A percentile compares a stretch with the other conserved stretches of the same genome.
Conservation (phyloP, 2,797 vertebrate species). For the Platalea minor region DNA sequence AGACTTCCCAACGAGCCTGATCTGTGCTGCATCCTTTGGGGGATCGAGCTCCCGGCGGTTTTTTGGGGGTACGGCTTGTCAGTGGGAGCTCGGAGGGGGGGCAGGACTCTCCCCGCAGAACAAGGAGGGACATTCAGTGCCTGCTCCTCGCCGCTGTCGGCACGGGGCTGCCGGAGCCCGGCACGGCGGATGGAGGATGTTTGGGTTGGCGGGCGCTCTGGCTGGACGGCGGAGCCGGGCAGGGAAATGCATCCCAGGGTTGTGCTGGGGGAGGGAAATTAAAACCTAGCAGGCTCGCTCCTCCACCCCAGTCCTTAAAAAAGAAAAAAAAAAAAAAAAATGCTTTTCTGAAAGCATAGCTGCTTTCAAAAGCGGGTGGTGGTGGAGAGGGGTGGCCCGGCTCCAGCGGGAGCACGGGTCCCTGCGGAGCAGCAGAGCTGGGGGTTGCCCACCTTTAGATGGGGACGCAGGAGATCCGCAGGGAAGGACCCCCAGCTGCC, state of each 20-base stretch:
- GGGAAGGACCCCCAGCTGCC: not conserved
- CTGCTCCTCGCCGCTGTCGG: not conserved
- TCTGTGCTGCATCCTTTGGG: not conserved
- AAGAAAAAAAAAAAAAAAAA: not conserved
- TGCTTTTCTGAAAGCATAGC: not conserved
- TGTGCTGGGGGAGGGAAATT: not conserved
- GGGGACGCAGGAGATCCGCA: not conserved
- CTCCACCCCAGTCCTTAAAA: not conserved
- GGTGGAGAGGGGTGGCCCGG: not conserved
- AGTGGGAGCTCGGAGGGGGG: not conserved
- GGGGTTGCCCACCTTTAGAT: not conserved
- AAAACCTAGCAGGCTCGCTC: not conserved
- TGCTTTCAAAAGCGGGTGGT: not conserved
- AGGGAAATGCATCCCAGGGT: not conserved
- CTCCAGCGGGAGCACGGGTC: not conserved
- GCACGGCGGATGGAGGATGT: not conserved
- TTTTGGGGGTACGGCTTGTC: not conserved
- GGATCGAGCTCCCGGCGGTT: fast-evolving
- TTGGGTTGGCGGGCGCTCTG: not conserved
- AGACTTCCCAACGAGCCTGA: fast-evolving
- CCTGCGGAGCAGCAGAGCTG: not conserved
- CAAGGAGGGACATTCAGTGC: conserved; percentile 31
- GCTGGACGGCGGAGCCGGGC: fast-evolving
- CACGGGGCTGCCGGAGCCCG: not conserved
- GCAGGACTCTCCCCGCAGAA: not conserved